Evolutionary conservation across 2,888 invertebrate genomes (phyloP).

Genomic region (Theretra japonica): DNA sequence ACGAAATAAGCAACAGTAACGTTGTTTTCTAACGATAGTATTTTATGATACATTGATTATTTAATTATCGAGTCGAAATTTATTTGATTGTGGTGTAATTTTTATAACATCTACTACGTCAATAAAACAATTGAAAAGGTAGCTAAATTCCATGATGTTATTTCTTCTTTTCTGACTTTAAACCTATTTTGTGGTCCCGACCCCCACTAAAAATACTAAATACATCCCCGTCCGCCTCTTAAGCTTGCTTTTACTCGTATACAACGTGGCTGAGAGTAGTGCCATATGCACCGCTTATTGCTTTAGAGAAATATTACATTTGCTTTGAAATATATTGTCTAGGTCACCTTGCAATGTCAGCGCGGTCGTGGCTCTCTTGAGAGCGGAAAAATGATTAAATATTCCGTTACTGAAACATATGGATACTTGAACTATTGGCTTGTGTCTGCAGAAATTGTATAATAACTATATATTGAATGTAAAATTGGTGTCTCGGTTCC

Average conservation of each 20-base stretch:
- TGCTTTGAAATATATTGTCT: conserved; percentile 3
- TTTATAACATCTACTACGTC: too few relatives aligned
- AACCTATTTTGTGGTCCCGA: not conserved
- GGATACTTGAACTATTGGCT: too few relatives aligned
- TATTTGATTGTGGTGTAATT: too few relatives aligned
- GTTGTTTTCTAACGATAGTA: too few relatives aligned
- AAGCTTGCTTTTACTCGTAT: conserved; percentile 2
- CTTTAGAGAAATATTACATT: conserved; percentile 24
- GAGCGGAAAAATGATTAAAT: not conserved
- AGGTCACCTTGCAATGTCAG: conserved; percentile 24
- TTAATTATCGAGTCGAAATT: too few relatives aligned
- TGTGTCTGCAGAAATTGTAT: too few relatives aligned
- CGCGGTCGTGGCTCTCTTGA: not conserved
- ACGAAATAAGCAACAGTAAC: too few relatives aligned
- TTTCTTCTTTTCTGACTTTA: not conserved
- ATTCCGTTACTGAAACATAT: not conserved
- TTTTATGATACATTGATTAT: too few relatives aligned
- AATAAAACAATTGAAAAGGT: too few relatives aligned
- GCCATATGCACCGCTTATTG: conserved; percentile 21
- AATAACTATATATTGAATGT: too few relatives aligned
- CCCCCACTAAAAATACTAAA: not conserved
- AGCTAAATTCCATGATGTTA: too few relatives aligned
- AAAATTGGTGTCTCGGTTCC: too few relatives aligned
- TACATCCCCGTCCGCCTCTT: conserved; percentile 7
- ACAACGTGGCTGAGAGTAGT: not conserved